phyloP scores from a whole-genome alignment of 2,113 vertebrate species.

The Irena cyanogastra region DNA sequence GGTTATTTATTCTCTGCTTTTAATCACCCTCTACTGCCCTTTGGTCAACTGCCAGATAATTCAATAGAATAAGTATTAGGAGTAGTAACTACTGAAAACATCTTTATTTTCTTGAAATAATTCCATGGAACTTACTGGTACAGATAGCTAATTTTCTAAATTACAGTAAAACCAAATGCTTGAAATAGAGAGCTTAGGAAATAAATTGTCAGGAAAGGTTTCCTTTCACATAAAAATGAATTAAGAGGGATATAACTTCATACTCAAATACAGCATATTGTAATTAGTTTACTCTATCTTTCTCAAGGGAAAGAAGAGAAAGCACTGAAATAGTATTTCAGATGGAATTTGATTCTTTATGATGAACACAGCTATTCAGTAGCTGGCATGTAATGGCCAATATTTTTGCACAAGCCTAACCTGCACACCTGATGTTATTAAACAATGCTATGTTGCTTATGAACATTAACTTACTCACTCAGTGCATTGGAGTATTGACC shows the following conservation, averaged over 20 bases:
- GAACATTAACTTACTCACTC: background rate
- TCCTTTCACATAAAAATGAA: background rate
- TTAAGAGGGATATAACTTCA: background rate
- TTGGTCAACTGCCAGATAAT: background rate
- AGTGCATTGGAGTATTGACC: background rate
- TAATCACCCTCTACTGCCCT: background rate
- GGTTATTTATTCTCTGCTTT: background rate
- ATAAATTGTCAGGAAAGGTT: background rate
- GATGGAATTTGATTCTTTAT: background rate
- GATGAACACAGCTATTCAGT: background rate
- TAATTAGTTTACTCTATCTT: background rate
- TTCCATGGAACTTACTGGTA: background rate
- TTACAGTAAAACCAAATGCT: background rate
- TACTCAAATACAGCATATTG: background rate
- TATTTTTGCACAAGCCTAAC: background rate
- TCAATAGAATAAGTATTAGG: background rate
- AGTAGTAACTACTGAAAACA: background rate
- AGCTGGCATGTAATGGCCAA: background rate
- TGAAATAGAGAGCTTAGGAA: background rate
- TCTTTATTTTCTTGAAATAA: background rate
- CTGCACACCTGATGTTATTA: background rate
- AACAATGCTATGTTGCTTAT: background rate
- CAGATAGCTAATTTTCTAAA: background rate
- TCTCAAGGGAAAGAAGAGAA: background rate
- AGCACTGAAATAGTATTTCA: background rate